Evolutionary conservation across 2,888 invertebrate genomes (phyloP).

Genomic region (Lycia hirtaria): DNA sequence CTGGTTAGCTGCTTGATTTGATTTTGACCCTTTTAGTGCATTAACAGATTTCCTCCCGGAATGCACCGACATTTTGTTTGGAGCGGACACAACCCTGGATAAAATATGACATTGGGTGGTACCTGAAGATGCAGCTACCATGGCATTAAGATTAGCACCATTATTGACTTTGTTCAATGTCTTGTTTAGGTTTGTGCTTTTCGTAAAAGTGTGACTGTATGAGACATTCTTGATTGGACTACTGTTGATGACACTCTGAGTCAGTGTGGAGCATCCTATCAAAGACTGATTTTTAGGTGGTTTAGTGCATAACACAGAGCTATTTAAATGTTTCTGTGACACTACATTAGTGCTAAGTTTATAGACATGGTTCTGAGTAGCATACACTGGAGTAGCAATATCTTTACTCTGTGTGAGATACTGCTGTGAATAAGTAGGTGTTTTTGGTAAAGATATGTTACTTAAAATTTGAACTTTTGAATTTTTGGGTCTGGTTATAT

Average conservation of each 20-base stretch:
- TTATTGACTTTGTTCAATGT: conserved; percentile 75
- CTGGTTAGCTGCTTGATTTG: conserved; percentile 64
- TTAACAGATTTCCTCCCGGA: conserved; percentile 76
- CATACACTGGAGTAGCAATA: conserved; percentile 69
- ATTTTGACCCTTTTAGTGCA: conserved; percentile 73
- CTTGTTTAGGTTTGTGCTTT: conserved; percentile 75
- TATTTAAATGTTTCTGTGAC: conserved; percentile 70
- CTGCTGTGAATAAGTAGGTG: conserved; percentile 70
- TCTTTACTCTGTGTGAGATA: conserved; percentile 73
- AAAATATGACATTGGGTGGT: conserved; percentile 79
- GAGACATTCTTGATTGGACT: conserved; percentile 77
- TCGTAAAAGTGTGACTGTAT: conserved; percentile 75
- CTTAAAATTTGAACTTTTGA: conserved; percentile 83
- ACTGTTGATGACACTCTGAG: conserved; percentile 69
- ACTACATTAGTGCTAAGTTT: conserved; percentile 73
- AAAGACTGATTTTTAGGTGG: conserved; percentile 73
- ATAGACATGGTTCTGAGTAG: conserved; percentile 76
- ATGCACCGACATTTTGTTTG: conserved; percentile 80
- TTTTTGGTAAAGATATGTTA: conserved; percentile 79
- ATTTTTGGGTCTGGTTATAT: conserved; percentile 68
- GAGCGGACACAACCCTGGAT: conserved; percentile 79
- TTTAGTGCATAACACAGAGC: conserved; percentile 75
- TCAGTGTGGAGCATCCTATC: conserved; percentile 70
- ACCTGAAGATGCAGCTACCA: conserved; percentile 73
- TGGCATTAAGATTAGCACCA: conserved; percentile 79